Evolutionary conservation across 1,140 invertebrate species (phyloP).

Genomic region (Chrysopa pallens): DNA sequence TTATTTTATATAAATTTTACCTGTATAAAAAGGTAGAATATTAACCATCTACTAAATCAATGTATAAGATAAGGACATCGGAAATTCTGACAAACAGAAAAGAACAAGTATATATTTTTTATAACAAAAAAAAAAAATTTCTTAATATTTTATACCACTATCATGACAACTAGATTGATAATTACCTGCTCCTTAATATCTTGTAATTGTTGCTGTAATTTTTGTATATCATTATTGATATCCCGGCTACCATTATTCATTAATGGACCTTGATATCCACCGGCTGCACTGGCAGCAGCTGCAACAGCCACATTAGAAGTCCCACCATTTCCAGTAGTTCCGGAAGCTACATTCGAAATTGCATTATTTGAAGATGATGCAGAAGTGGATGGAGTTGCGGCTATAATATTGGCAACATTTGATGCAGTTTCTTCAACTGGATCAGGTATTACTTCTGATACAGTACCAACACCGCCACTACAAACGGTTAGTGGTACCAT

Average conservation of each 20-base stretch:
- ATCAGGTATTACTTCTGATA: slow-evolving; percentile 31
- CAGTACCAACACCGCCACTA: slow-evolving; percentile 34
- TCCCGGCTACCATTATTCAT: slow-evolving; percentile 76
- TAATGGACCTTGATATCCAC: slow-evolving; percentile 24
- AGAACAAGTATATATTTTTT: too few relatives aligned
- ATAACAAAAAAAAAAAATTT: too few relatives aligned
- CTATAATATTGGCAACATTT: neutral
- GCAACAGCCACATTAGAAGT: slow-evolving; percentile 17
- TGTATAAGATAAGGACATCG: too few relatives aligned
- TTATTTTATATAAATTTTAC: too few relatives aligned
- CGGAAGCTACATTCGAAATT: slow-evolving; percentile 2
- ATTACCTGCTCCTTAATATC: slow-evolving; percentile 92
- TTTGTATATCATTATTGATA: slow-evolving; percentile 69
- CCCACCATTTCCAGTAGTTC: slow-evolving; percentile 11
- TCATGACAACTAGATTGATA: slow-evolving; percentile 1
- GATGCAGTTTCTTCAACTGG: slow-evolving; percentile 23
- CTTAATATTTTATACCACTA: too few relatives aligned
- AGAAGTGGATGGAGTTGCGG: slow-evolving; percentile 3
- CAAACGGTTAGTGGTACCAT: slow-evolving; percentile 53
- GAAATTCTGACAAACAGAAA: too few relatives aligned
- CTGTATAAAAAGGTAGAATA: too few relatives aligned
- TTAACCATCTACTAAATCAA: too few relatives aligned
- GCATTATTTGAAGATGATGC: slow-evolving; percentile 15
- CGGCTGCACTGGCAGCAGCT: slow-evolving; percentile 21
- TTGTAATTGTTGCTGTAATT: slow-evolving; percentile 87